These are phyloP conservation scores for Adela reaumurella DNA, from an alignment of 2,888 invertebrate species.

Conservation along the genomic window DNA sequence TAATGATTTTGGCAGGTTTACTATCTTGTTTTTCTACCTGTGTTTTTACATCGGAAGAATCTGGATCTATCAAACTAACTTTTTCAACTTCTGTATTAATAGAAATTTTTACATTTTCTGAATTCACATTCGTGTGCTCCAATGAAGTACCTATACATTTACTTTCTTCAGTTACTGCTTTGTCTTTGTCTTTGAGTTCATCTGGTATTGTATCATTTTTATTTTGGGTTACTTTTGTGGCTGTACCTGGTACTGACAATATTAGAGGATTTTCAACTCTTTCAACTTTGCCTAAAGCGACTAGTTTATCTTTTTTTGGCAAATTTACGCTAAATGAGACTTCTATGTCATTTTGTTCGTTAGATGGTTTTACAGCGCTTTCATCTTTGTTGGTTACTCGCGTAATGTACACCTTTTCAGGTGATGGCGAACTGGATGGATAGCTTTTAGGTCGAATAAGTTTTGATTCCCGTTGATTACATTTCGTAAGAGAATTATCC, in stretches of 20 bases:
- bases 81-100: too few relatives aligned
- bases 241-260: conserved; percentile 6
- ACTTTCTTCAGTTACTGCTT: too few relatives aligned
- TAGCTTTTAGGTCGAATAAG: conserved; percentile 60
- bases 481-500: conserved; percentile 20
- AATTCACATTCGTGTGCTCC: too few relatives aligned
- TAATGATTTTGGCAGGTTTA: not conserved
- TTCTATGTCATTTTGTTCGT: conserved; percentile 33
- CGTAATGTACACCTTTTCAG: conserved; percentile 34
- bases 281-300: conserved; percentile 17
- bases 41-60: not conserved
- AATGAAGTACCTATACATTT: too few relatives aligned
- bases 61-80: not conserved
- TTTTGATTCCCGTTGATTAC: conserved; percentile 32
- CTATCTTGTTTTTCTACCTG: too few relatives aligned
- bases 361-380: conserved; percentile 18
- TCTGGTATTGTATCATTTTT: conserved; percentile 17
- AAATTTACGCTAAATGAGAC: conserved; percentile 46
- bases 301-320: conserved; percentile 30
- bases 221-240: conserved; percentile 13
- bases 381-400: conserved; percentile 28
- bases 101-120: too few relatives aligned
- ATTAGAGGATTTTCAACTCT: conserved; percentile 16
- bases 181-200: conserved; percentile 10
- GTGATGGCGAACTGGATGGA: conserved; percentile 46